Evolutionary conservation across 2,888 invertebrate species (phyloP), one percentile per base, ranked within the genome.

Genomic region (Ernsta delagoae): DNA sequence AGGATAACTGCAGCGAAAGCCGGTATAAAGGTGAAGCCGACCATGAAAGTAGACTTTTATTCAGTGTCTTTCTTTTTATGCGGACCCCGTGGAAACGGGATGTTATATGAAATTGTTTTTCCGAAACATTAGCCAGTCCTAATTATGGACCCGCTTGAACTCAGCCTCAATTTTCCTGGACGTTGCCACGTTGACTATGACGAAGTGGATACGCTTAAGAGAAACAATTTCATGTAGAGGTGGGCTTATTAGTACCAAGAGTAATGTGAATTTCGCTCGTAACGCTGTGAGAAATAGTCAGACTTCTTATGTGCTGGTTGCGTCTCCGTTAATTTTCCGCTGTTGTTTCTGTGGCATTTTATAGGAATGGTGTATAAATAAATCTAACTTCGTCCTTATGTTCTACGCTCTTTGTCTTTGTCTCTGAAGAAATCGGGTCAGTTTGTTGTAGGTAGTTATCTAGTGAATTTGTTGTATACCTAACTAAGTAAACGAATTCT

Each of bases 81-180:
- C 82, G 82, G 78, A 72, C 79, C 78, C 72, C 77, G 80, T 77
- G 84, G 86, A 83, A 86, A 88, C 82, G 84, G 86, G 88, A 90
- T 89, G 86, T 92, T 91, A 90, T 92, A 92, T 90, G 88, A 92
- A 92, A 92, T 92, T 92, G 90, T 91, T 91, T 93, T 93, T 92
- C 89, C 88, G 85, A 81, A 78, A 92, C 91, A 90, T 92, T 92
- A 90, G 84, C 87, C 87, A 75, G 83, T 82, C 89, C 89, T 93
- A 92, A 93, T 93, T 92, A 92, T 88, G 87, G 82, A 75, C 76
- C 78, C 82, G 80, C 82, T 84, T 83, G 84, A 83, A 84, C 82
- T 78, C 77, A 76, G 81, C 84, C 80, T 85, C 90, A 88, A 92
- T 91, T 91, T 87, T 84, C 85, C 82, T 87, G 87, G 89, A 87